Conservation (phyloP, 2,888 invertebrate species). For the Drosophila atripex region DNA sequence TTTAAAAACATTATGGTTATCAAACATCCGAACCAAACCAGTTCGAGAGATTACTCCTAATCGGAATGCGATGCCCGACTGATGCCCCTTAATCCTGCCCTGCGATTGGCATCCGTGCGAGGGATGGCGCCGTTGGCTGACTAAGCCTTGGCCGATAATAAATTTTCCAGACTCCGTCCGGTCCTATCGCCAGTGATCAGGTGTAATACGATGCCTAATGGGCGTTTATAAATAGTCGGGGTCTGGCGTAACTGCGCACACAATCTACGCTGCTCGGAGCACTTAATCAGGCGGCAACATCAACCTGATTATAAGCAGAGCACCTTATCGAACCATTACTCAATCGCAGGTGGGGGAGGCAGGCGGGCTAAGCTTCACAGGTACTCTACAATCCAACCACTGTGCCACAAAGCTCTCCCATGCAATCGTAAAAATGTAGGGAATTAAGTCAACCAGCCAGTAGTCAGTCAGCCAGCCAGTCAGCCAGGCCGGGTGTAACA, state of each 20-base stretch:
- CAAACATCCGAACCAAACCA: constrained; percentile 13
- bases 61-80: constrained; percentile 17
- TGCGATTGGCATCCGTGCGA: no score
- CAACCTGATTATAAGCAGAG: constrained; percentile 27
- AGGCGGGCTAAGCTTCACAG: constrained; percentile 7
- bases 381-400: constrained; percentile 14
- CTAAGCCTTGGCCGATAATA: constrained; percentile 10
- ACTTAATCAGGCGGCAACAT: constrained; percentile 41
- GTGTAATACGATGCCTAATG: constrained; percentile 23
- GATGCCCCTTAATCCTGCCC: constrained; percentile 24
- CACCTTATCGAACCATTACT: constrained; percentile 21
- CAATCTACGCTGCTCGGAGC: constrained; percentile 29
- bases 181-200: constrained; percentile 22
- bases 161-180: constrained; percentile 24
- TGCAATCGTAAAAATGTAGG: constrained; percentile 66
- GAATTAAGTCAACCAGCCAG: constrained; percentile 74
- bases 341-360: constrained; percentile 4
- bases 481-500: constrained; percentile 67
- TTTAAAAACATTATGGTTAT: neutral
- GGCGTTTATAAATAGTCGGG: constrained; percentile 38
- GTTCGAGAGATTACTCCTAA: constrained; percentile 13
- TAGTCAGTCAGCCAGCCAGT: constrained; percentile 32
- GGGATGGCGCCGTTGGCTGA: constrained; percentile 24
- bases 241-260: constrained; percentile 29
- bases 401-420: constrained; percentile 22